A percentile compares a stretch with the other conserved stretches of the same genome.
phyloP scores from a whole-genome alignment of 2,888 invertebrate species.

The Cephonodes hylas region DNA sequence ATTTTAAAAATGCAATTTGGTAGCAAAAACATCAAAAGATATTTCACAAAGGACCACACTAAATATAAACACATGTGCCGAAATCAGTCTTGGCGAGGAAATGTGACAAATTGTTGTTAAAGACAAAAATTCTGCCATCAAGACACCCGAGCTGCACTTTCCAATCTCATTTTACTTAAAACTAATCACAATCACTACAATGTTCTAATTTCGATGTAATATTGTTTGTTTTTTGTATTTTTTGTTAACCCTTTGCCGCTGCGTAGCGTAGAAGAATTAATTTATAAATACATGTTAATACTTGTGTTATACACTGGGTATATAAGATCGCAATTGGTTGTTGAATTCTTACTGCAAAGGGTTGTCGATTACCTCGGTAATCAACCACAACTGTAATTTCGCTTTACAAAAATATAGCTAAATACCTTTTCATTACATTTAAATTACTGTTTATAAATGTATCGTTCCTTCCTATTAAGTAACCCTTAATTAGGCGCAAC shows the following conservation, averaged over 20 bases:
- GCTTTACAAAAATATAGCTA: neutral
- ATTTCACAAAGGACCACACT: neutral
- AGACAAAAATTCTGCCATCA: neutral
- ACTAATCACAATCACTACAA: constrained; percentile 2
- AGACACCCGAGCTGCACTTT: neutral
- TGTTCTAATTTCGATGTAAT: neutral
- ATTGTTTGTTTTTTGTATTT: neutral
- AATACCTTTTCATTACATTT: neutral
- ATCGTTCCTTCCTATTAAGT: neutral
- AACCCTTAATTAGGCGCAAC: neutral
- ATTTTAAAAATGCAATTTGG: neutral
- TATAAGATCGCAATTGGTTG: neutral
- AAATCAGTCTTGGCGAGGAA: constrained; percentile 6
- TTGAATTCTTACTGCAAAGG: neutral
- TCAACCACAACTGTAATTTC: neutral
- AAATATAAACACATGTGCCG: neutral
- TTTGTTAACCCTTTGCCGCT: neutral
- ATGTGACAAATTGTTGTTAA: neutral
- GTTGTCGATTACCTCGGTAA: neutral
- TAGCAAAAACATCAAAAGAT: neutral
- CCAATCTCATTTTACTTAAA: neutral
- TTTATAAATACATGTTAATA: neutral
- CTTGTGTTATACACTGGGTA: neutral
- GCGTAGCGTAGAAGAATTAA: neutral
- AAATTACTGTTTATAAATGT: neutral